Conservation (phyloP, 2,113 vertebrate genomes). For the Pampusana beccarii region DNA sequence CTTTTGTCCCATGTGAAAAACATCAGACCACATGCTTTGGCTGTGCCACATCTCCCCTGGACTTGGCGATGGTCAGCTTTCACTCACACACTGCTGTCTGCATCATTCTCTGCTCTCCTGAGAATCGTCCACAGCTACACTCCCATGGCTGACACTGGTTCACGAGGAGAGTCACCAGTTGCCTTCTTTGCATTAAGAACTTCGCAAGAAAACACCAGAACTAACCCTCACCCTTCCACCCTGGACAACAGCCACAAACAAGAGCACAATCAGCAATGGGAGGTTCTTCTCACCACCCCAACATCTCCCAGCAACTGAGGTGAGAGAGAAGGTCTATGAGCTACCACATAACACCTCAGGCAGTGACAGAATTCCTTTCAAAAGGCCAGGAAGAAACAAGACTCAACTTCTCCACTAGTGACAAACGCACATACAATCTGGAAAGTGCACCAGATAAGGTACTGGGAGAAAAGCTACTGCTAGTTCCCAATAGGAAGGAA, state of each 20-base stretch:
- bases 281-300: background rate
- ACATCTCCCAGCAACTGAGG: background rate
- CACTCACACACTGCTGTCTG: background rate
- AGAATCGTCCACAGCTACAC: background rate
- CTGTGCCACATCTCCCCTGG: background rate
- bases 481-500: background rate
- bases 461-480: background rate
- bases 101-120: background rate
- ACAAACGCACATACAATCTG: background rate
- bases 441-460: background rate
- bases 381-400: background rate
- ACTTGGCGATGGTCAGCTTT: background rate
- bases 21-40: background rate
- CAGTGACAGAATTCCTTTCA: background rate
- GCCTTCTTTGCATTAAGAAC: background rate
- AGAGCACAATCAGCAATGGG: background rate
- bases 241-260: background rate
- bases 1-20: background rate
- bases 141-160: background rate
- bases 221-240: background rate
- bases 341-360: background rate
- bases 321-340: background rate
- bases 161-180: rapidly evolving
- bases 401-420: background rate
- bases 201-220: background rate